Evolutionary conservation across 2,113 vertebrate genomes (phyloP), one percentile per base, ranked within the genome.

Genomic region (Copsychus sechellarum): DNA sequence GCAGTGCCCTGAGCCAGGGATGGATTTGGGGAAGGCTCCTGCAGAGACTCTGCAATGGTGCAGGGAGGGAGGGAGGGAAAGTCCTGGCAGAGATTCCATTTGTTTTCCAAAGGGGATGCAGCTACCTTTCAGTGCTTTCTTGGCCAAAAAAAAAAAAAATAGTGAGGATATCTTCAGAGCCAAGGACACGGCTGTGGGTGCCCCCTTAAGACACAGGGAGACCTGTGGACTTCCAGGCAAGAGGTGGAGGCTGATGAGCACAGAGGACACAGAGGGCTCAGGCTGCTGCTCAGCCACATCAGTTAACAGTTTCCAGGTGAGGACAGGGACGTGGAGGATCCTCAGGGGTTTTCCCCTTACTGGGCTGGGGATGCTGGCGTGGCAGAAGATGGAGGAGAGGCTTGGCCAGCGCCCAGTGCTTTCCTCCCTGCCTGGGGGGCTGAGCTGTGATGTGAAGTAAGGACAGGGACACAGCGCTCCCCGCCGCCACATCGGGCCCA

Each of bases 401-500:
- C 64, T 62, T 22, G 36, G 48, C 36, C 67, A 61, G 45, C 11
- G 25, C 47, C 31, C 0, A 0, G 24, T 0, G 2, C 54, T 36
- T 14, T 28, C 40, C 64, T 48, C 47, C 45, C 26, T 23, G n/a
- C n/a, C 12, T 3, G 6, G 42, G 38, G 29, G 92, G 17, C 24
- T 0, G 1, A 62, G 20, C 38, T 9, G 34, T 4, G 38, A 11
- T 33, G 40, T 50, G 64, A 71, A 76, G 13, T 33, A 56, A 81
- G 60, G 73, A 81, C 42, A 72, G 23, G 51, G 60, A 61, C 36
- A 38, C 66, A n/a, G 22, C 2, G 0, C 69, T 64, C 43, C 56
- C 48, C 0, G 0, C 53, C 22, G 45, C 6, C 8, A 6, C 7
- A 0, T 1, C 15, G 65, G 21, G 93, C 4, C 81, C 31, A 11